Conservation (phyloP, 2,113 vertebrate genomes). For the Scopus umbretta region DNA sequence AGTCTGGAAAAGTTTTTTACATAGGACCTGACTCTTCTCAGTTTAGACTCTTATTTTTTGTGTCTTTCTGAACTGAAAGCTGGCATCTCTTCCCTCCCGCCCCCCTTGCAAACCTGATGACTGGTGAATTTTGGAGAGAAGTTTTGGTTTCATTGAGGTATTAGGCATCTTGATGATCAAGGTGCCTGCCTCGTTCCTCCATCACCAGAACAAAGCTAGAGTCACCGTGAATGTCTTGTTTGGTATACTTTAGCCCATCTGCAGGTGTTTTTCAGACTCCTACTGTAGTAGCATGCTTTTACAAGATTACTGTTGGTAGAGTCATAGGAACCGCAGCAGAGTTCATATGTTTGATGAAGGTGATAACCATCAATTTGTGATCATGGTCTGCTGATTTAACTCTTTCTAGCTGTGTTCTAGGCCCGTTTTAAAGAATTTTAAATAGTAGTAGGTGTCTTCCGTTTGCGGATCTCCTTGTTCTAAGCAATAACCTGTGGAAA, state of each 20-base stretch:
- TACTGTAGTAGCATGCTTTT: neutral
- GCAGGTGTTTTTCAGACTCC: neutral
- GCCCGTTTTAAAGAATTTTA: neutral
- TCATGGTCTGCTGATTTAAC: neutral
- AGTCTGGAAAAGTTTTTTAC: conserved; percentile 40
- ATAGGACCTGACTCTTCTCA: neutral
- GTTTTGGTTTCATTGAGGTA: conserved; percentile 19
- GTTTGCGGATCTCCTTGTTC: neutral
- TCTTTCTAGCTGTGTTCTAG: neutral
- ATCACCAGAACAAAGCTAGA: neutral
- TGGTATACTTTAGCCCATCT: neutral
- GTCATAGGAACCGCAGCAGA: neutral
- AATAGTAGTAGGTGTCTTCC: neutral
- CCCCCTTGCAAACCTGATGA: neutral
- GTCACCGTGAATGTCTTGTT: neutral
- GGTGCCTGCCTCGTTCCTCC: neutral
- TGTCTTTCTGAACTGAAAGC: conserved; percentile 10
- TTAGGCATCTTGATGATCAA: neutral
- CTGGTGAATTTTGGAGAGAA: neutral
- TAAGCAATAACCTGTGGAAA: neutral
- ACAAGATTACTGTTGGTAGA: neutral
- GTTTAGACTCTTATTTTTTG: neutral
- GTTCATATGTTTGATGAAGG: neutral
- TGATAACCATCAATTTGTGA: neutral
- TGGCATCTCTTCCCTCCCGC: neutral